Percentiles rank a stretch among this genome's conserved stretches.
Evolutionary conservation across 2,888 invertebrate species (phyloP).

Genomic region (Nezara viridula): DNA sequence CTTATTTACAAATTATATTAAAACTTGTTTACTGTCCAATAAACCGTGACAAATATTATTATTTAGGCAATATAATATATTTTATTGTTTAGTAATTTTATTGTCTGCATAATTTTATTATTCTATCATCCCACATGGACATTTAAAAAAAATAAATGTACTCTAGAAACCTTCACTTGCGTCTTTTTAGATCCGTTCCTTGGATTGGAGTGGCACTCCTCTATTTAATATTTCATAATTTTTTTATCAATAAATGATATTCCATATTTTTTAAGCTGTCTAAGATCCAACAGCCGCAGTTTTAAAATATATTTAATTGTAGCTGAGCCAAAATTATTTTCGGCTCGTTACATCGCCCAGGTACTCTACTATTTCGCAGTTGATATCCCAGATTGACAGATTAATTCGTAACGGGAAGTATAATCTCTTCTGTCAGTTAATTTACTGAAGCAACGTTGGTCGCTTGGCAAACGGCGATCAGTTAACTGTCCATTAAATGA

Average conservation of each 20-base stretch:
- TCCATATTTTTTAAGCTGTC: neutral
- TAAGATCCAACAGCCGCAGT: neutral
- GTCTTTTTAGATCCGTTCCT: too few relatives aligned
- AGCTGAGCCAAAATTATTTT: neutral
- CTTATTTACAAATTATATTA: too few relatives aligned
- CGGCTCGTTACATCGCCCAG: neutral
- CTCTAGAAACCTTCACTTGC: too few relatives aligned
- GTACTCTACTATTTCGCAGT: neutral
- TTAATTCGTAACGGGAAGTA: neutral
- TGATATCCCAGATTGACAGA: neutral
- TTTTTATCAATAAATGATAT: neutral
- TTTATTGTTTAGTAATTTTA: too few relatives aligned
- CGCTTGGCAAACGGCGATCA: neutral
- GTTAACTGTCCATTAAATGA: neutral
- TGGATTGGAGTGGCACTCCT: too few relatives aligned
- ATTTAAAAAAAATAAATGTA: too few relatives aligned
- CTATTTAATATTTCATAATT: too few relatives aligned
- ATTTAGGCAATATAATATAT: too few relatives aligned
- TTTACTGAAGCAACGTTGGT: neutral
- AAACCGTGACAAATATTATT: too few relatives aligned
- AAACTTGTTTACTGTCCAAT: too few relatives aligned
- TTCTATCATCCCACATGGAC: too few relatives aligned
- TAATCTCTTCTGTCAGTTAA: neutral
- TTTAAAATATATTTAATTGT: neutral
- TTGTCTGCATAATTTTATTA: too few relatives aligned